phyloP scores from a whole-genome alignment of 2,113 vertebrate species.

The Vicugna pacos region DNA sequence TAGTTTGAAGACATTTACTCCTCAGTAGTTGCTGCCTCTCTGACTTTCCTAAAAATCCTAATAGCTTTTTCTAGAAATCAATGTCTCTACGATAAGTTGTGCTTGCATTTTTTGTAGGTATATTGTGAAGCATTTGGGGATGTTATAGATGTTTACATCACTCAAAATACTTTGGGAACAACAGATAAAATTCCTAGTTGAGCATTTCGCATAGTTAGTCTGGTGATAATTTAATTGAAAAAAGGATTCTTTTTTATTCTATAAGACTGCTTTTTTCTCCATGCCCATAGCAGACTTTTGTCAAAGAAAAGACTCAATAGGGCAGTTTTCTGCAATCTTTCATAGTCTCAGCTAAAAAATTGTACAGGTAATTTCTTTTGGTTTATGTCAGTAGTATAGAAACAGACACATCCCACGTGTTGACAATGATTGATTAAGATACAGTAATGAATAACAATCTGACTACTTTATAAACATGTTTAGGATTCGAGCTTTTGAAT shows the following conservation, averaged over 20 bases:
- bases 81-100: background rate
- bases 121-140: background rate
- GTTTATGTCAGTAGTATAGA: background rate
- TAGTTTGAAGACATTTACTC: background rate
- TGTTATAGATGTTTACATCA: background rate
- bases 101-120: background rate
- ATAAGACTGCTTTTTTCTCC: background rate
- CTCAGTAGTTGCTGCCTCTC: background rate
- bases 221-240: background rate
- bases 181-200: background rate
- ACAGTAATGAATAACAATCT: background rate
- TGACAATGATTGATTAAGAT: constrained; percentile 28
- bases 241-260: background rate
- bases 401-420: background rate
- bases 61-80: background rate
- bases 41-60: background rate
- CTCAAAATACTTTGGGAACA: background rate
- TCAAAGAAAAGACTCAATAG: background rate
- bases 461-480: background rate
- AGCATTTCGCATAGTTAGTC: background rate
- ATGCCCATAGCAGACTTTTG: background rate
- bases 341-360: constrained; percentile 7
- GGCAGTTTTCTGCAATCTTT: background rate
- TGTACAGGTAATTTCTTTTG: background rate
- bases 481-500: background rate